Evolutionary conservation across 2,888 invertebrate genomes (phyloP).

Genomic region (Dryocosmus kuriphilus): DNA sequence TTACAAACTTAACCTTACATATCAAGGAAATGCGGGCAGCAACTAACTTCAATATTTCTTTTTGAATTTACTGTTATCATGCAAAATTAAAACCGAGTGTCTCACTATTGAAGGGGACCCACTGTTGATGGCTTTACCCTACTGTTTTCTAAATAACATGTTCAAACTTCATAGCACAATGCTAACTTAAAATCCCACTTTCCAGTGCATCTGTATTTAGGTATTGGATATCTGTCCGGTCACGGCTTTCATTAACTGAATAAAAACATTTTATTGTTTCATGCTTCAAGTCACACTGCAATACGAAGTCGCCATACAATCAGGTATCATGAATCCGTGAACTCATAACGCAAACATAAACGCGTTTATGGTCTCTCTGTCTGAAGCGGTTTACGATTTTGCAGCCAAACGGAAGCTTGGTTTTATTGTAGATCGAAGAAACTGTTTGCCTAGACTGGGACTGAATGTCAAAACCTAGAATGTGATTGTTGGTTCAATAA

Average conservation of each 20-base stretch:
- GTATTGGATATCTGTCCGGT: not conserved
- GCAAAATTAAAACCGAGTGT: too few relatives aligned
- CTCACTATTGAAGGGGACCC: too few relatives aligned
- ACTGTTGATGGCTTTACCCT: too few relatives aligned
- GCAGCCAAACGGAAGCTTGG: not conserved
- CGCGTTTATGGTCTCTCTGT: conserved; percentile 8
- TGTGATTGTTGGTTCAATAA: not conserved
- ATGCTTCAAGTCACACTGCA: conserved; percentile 1
- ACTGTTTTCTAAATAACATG: too few relatives aligned
- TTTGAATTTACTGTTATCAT: too few relatives aligned
- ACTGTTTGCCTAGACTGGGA: not conserved
- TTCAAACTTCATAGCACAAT: too few relatives aligned
- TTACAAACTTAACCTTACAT: too few relatives aligned
- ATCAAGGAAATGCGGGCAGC: too few relatives aligned
- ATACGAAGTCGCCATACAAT: not conserved
- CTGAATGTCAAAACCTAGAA: too few relatives aligned
- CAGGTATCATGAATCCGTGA: conserved; percentile 25
- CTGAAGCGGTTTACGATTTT: not conserved
- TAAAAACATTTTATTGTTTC: conserved; percentile 25
- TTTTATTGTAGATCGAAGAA: not conserved
- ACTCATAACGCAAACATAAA: conserved; percentile 27
- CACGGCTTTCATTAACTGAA: not conserved
- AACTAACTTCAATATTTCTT: too few relatives aligned
- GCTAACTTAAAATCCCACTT: not conserved
- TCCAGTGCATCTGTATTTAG: not conserved